Base-by-base conservation (phyloP, 1,140 invertebrate species). In the Galleria mellonella region DNA sequence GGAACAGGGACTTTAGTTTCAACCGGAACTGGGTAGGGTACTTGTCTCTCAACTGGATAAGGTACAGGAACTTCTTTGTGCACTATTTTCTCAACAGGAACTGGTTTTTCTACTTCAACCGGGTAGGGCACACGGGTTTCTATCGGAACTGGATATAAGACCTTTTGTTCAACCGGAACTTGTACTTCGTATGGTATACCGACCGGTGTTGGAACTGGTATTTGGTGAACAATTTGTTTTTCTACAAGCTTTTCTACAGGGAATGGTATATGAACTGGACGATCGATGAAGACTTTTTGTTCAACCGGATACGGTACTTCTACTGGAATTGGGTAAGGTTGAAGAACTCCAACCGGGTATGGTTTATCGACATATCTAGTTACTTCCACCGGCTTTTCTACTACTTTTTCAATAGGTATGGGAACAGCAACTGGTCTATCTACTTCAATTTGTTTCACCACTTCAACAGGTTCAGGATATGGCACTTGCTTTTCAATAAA, bases 251-350 rank as follows among this genome's bases (percentile, higher is more conserved):
- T 89, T 43, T 90, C 89, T 0, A 89, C 74, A 14, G 90, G 83
- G 56, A 89, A 90, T 2, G 88, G 88, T 0, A 90, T 53, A 7
- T 89, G 82, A 41, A 90, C 74, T 30, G 89, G 87, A 40, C 89
- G 72, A 44, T 88, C 83, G 0, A 89, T 64, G 41, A 83, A 83
- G 11, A 88, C 81, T 40, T 83, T 77, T 15, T 82, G 79, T 49
- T 91, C 86, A 0, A 90, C 77, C 2, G 87, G 84, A 66, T 88
- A 89, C 10, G 83, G 83, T 0, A 82, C 73, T 55, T 77, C 62
- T 1, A 86, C 61, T 52, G 86, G 75, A 1, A 89, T 76, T 0
- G 88, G 88, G 56, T 88, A 88, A 2, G 86, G 83, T 9, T 87
- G 69, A 1, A 72, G 64, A 0, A 89, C 66, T 12, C 87, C 82